These are phyloP conservation scores for Spheniscus humboldti DNA, from an alignment of 2,797 vertebrate genomes.

Conservation along the genomic window DNA sequence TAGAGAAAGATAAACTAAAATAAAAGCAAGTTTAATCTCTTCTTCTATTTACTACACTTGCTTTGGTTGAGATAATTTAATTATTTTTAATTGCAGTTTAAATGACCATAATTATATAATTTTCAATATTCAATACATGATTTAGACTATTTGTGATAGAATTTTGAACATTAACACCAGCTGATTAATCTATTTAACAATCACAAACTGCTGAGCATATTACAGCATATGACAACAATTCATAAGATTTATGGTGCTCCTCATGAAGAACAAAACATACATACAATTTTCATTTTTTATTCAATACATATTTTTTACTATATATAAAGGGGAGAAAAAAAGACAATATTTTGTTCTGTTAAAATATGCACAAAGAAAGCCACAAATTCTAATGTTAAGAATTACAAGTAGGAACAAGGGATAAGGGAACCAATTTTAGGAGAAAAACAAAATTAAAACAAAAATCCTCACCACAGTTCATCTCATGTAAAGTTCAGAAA, in stretches of 20 bases:
- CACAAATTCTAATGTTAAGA: neutral
- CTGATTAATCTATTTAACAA: slow-evolving; percentile 24
- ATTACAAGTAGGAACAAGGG: neutral
- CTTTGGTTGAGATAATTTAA: slow-evolving; percentile 22
- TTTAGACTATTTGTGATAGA: neutral
- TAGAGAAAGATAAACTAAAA: slow-evolving; percentile 6
- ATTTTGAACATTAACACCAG: neutral
- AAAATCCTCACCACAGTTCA: neutral
- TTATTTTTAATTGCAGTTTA: slow-evolving; percentile 27
- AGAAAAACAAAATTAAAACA: neutral
- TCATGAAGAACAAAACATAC: neutral
- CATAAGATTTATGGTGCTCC: neutral
- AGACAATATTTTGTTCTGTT: neutral
- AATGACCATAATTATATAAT: neutral
- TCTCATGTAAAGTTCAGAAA: neutral
- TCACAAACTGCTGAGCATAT: neutral
- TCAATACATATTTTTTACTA: neutral
- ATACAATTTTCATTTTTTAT: neutral
- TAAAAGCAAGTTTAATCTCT: slow-evolving; percentile 3
- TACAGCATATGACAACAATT: neutral
- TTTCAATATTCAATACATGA: slow-evolving; percentile 18
- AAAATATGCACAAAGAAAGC: neutral
- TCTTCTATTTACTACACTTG: slow-evolving; percentile 8
- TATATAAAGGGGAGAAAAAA: neutral
- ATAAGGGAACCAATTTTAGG: neutral